phyloP scores from a whole-genome alignment of 2,888 invertebrate species.

The Lasioglossum pauxillum region DNA sequence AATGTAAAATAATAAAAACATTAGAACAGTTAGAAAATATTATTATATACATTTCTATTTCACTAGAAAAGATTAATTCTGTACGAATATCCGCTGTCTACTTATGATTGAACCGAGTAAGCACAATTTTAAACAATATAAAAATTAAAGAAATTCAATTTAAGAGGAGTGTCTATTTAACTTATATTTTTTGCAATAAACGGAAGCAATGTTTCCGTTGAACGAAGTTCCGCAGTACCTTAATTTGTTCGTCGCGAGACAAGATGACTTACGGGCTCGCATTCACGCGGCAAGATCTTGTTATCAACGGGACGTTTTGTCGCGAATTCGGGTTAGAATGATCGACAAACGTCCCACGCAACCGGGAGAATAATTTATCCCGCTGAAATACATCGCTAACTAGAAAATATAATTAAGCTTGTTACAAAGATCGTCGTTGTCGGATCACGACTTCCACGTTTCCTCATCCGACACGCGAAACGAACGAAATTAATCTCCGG shows the following conservation, averaged over 20 bases:
- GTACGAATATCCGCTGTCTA: too few relatives aligned
- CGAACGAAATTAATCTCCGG: conserved; percentile 40
- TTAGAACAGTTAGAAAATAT: too few relatives aligned
- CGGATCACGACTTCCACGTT: neutral
- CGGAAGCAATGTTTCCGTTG: neutral
- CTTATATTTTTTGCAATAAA: neutral
- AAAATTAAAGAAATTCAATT: too few relatives aligned
- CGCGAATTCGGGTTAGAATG: neutral
- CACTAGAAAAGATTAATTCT: too few relatives aligned
- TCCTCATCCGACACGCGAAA: neutral
- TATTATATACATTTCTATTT: too few relatives aligned
- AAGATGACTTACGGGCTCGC: neutral
- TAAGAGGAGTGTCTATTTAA: too few relatives aligned
- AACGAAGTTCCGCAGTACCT: neutral
- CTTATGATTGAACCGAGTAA: too few relatives aligned
- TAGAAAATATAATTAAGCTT: conserved; percentile 23
- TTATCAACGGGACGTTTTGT: neutral
- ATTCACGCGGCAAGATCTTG: neutral
- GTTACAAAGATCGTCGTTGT: neutral
- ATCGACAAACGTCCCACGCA: neutral
- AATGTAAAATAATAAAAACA: too few relatives aligned
- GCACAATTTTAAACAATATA: too few relatives aligned
- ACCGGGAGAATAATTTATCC: conserved; percentile 16
- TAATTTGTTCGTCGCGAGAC: neutral
- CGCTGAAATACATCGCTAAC: conserved; percentile 3